Evolutionary conservation across 1,140 invertebrate species (phyloP).

Genomic region (Nasonia longicornis): DNA sequence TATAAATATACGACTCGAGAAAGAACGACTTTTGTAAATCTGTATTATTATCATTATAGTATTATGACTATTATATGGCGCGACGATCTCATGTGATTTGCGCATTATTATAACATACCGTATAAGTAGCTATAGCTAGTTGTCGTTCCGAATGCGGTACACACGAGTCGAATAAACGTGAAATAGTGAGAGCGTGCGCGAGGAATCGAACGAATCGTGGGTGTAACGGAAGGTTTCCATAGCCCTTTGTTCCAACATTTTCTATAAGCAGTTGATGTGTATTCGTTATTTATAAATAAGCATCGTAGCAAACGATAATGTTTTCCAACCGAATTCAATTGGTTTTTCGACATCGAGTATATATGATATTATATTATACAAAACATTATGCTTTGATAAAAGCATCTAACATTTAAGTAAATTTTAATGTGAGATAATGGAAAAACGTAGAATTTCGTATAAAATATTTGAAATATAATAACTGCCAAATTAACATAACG

Average conservation of each 20-base stretch:
- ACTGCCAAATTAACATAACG: not conserved
- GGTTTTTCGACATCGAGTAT: not conserved
- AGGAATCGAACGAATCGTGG: conserved; percentile 36
- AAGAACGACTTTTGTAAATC: conserved; percentile 38
- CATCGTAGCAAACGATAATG: not conserved
- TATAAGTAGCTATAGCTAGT: conserved; percentile 2
- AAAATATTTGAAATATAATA: not conserved
- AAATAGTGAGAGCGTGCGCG: not conserved
- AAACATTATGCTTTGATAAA: too few relatives aligned
- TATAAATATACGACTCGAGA: not conserved
- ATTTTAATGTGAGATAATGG: not conserved
- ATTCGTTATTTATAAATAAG: not conserved
- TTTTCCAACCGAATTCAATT: not conserved
- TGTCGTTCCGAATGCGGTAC: not conserved
- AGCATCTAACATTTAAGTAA: too few relatives aligned
- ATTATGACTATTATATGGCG: not conserved
- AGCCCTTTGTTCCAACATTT: not conserved
- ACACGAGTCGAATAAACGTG: not conserved
- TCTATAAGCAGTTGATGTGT: not conserved
- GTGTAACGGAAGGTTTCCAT: conserved; percentile 50
- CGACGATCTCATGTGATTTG: conserved; percentile 7
- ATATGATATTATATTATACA: not conserved
- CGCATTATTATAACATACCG: conserved; percentile 4
- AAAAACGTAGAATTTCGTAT: not conserved
- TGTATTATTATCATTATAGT: not conserved